A percentile compares a stretch with the other conserved stretches of the same genome.
These are phyloP conservation scores for Lasioglossum villosulum DNA, from an alignment of 2,888 invertebrate species.

Conservation along the genomic window DNA sequence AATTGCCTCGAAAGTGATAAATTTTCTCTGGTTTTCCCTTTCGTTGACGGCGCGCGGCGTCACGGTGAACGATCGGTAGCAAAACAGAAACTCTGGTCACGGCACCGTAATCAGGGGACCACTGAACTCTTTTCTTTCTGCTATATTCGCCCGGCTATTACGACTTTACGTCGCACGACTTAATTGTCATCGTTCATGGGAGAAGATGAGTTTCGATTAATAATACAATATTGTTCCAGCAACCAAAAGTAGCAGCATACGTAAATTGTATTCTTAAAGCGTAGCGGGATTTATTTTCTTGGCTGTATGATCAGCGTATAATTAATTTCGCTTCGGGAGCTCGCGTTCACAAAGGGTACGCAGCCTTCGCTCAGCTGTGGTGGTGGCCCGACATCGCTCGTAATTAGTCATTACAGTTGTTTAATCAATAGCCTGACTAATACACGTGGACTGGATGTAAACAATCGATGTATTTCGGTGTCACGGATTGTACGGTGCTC, in stretches of 20 bases:
- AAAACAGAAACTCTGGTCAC: constrained; percentile 35
- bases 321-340: background rate
- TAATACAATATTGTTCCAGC: too few species aligned
- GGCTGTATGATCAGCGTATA: background rate
- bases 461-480: constrained; percentile 71
- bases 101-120: constrained; percentile 20
- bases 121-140: background rate
- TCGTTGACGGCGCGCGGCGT: constrained; percentile 40
- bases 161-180: background rate
- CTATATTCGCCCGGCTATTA: background rate
- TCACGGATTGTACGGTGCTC: constrained; percentile 53
- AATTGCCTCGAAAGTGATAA: constrained; percentile 62
- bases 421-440: constrained; percentile 52
- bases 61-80: constrained; percentile 43
- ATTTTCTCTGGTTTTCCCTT: constrained; percentile 65
- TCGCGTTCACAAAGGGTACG: background rate
- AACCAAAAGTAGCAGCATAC: too few species aligned
- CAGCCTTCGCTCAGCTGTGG: too few species aligned
- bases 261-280: background rate
- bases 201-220: background rate
- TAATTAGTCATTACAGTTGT: constrained; percentile 51
- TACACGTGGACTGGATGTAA: constrained; percentile 58
- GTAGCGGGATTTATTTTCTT: background rate
- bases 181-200: background rate
- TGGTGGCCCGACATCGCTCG: background rate